Evolutionary conservation across 2,888 invertebrate genomes (phyloP), one percentile per base, ranked within the genome.

Genomic region (Ophion slaviceki): DNA sequence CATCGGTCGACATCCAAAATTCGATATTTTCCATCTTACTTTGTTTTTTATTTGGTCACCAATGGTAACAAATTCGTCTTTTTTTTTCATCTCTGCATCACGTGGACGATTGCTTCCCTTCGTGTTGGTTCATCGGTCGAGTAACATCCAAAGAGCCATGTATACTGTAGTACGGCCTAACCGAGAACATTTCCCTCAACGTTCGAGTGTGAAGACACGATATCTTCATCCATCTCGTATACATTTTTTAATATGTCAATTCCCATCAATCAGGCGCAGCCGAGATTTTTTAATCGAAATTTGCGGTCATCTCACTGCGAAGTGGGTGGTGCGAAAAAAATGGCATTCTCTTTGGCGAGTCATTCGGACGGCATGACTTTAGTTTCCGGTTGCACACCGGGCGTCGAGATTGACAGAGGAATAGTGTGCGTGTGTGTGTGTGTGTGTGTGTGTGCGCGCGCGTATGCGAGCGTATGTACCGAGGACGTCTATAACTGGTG

Each of bases 211-310:
- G 53, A 57, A 57, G 17, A n/a, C n/a, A 1, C 57, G 57, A 53
- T 71, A 32, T 57, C 32, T n/a, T 36, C 8, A 53, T 71, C 57
- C 57, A 10, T 32, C 28, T 32, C 45, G 11, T 53, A 14, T 17
- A 14, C 17, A n/a, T 40, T 62, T 62, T 45, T 62, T 20, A 24
- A 6, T 14, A 74, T 61, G 24, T 11, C 24, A 20, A 68, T 45
- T 47, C 36, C 10, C 68, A 53, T 74, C 61, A 24, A 62, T 45
- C 61, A 45, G 45, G n/a, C 61, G 20, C 40, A 59, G 68, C 20
- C 47, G 70, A 14, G 67, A 62, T 79, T 79, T 70, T 70, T 53
- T 3, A 14, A 79, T 79, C 24, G 62, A 79, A 79, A 79, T 80
- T 80, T 62, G 66, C 24, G 28, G 53, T 74, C 74, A 36, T 14